Conservation (phyloP, 2,888 invertebrate species). For the Mallateleia sp. region DNA sequence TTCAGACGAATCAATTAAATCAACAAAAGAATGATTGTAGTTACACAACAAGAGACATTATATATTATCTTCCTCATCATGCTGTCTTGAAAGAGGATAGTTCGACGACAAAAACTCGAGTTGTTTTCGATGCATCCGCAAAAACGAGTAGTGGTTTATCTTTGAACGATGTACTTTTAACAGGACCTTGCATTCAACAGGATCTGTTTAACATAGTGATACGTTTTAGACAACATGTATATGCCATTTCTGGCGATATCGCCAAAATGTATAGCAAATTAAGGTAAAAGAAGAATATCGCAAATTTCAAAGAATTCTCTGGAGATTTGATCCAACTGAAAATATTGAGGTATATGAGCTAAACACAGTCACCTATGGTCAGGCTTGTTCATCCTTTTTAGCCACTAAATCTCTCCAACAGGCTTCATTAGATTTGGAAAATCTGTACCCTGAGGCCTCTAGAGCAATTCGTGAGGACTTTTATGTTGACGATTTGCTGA, state of each 20-base stretch:
- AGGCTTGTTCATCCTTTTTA: slow-evolving; percentile 28
- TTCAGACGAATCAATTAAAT: no score
- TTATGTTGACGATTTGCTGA: neutral
- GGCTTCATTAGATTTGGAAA: neutral
- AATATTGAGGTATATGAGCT: no score
- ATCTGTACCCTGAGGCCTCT: neutral
- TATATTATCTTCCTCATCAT: slow-evolving; percentile 16
- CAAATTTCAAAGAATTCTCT: slow-evolving; percentile 80
- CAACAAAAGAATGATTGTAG: no score
- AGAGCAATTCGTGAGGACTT: neutral
- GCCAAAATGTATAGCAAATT: slow-evolving; percentile 81
- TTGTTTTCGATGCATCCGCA: slow-evolving; percentile 14
- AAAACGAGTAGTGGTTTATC: slow-evolving; percentile 52
- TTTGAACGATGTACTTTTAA: slow-evolving; percentile 1
- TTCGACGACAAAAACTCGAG: slow-evolving; percentile 6
- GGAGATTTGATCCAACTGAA: slow-evolving; percentile 75
- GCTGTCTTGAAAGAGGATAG: slow-evolving; percentile 2
- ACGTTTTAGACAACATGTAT: no score
- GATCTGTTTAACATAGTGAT: neutral
- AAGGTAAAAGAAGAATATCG: slow-evolving; percentile 30
- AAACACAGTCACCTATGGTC: slow-evolving; percentile 53
- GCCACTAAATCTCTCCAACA: slow-evolving; percentile 32
- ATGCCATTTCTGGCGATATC: no score
- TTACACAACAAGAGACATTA: no score
- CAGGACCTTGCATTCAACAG: neutral